Percentiles rank a stretch among this genome's conserved stretches.
Evolutionary conservation across 1,140 invertebrate species (phyloP).

Genomic region (Drosophila saltans): DNA sequence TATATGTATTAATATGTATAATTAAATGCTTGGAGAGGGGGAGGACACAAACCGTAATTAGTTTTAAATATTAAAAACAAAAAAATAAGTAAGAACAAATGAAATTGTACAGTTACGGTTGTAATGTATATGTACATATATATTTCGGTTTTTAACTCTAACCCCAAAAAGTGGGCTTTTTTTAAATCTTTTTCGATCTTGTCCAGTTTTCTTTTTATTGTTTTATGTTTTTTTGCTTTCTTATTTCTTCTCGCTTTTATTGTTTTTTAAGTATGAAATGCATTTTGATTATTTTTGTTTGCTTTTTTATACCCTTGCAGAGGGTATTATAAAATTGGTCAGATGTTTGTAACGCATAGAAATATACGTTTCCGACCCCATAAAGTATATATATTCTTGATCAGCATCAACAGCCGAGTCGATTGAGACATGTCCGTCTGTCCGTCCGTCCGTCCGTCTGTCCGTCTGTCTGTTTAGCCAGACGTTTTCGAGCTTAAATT

Average conservation of each 20-base stretch:
- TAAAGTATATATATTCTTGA: too few species aligned
- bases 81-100: constrained; percentile 2
- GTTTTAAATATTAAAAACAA: constrained; percentile 1
- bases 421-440: too few species aligned
- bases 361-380: too few species aligned
- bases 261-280: constrained; percentile 53
- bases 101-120: constrained; percentile 4
- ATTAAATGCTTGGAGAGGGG: constrained; percentile 8
- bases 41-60: constrained; percentile 11
- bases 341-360: too few species aligned
- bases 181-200: constrained; percentile 33
- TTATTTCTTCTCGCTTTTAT: constrained; percentile 9
- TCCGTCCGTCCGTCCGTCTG: too few species aligned
- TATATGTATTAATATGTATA: background rate
- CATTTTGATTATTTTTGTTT: constrained; percentile 41
- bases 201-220: constrained; percentile 26
- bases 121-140: background rate
- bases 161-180: constrained; percentile 32
- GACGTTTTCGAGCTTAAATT: too few species aligned
- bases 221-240: background rate
- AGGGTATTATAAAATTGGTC: too few species aligned
- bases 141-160: constrained; percentile 1
- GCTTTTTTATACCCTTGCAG: background rate
- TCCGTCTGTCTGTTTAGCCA: too few species aligned
- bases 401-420: too few species aligned